phyloP scores from a whole-genome alignment of 2,113 vertebrate genomes.

The Triplophysa siluroides region DNA sequence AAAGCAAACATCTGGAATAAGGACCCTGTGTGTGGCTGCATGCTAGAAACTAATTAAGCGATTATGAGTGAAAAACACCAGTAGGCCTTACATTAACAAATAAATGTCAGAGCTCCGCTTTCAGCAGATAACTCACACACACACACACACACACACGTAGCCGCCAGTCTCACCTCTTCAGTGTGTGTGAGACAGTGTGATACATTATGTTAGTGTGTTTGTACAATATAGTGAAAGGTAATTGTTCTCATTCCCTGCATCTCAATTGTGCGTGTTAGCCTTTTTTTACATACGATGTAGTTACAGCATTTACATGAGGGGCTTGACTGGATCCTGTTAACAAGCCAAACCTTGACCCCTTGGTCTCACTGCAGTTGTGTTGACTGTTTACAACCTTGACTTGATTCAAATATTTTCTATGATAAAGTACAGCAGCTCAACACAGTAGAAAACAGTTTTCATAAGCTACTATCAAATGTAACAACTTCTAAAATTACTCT shows the following conservation, averaged over 20 bases:
- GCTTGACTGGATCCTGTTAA: no score
- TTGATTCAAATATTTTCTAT: neutral
- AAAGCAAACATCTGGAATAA: conserved; percentile 59
- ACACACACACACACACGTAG: conserved; percentile 18
- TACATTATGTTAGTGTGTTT: neutral
- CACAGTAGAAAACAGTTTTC: no score
- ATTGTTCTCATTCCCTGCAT: no score
- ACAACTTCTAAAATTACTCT: no score
- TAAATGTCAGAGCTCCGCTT: conserved; percentile 49
- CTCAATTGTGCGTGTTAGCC: no score
- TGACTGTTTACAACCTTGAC: neutral
- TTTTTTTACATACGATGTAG: no score
- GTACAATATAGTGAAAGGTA: neutral
- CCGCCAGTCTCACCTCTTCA: conserved; percentile 8
- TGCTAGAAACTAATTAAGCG: conserved; percentile 57
- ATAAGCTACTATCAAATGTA: no score
- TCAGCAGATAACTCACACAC: conserved; percentile 45
- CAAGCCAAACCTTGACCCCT: no score
- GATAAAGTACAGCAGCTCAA: neutral
- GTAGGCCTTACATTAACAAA: conserved; percentile 58
- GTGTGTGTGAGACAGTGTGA: neutral
- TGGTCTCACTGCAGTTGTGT: neutral
- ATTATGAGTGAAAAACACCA: conserved; percentile 59
- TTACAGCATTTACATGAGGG: no score
- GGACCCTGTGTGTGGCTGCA: conserved; percentile 50